phyloP scores from a whole-genome alignment of 2,113 vertebrate genomes.

The Entosphenus tridentatus region DNA sequence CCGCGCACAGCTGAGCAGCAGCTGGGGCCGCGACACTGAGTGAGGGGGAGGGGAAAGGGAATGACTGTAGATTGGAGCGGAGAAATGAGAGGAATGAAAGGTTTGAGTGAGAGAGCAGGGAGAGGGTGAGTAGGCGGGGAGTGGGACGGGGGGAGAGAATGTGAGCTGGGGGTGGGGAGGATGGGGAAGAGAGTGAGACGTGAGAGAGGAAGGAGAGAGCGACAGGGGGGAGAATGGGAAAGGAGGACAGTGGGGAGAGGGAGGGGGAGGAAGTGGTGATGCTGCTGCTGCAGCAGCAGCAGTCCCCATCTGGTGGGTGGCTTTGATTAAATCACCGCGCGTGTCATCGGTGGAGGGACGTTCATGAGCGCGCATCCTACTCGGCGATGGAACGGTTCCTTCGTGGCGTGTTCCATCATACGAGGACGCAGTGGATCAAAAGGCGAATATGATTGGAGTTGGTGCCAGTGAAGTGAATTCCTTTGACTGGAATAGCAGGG shows the following conservation, averaged over 20 bases:
- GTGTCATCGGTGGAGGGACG: not conserved
- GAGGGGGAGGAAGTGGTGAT: conserved; percentile 14
- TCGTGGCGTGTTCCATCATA: not conserved
- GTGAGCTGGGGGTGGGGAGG: not conserved
- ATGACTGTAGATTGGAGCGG: not conserved
- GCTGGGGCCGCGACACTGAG: not conserved
- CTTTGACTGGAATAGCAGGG: not conserved
- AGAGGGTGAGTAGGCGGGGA: conserved; percentile 14
- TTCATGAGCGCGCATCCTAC: not conserved
- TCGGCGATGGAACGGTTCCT: not conserved
- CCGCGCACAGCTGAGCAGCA: not conserved
- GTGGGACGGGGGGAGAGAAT: conserved; percentile 12
- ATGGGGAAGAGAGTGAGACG: conserved; percentile 9
- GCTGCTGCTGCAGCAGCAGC: conserved; percentile 12
- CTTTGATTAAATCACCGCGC: not conserved
- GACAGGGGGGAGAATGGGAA: conserved; percentile 8
- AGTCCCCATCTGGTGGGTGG: not conserved
- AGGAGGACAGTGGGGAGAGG: conserved; percentile 10
- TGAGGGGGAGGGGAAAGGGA: accelerated
- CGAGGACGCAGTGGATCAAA: not conserved
- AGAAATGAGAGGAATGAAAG: conserved; percentile 16
- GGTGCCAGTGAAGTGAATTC: not conserved
- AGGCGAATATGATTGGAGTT: not conserved
- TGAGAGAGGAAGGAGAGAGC: conserved; percentile 7
- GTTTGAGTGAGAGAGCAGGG: conserved; percentile 11